A percentile compares a stretch with the other conserved stretches of the same genome.
Evolutionary conservation across 2,797 vertebrate genomes (phyloP).

Genomic region (Miichthys miiuy): DNA sequence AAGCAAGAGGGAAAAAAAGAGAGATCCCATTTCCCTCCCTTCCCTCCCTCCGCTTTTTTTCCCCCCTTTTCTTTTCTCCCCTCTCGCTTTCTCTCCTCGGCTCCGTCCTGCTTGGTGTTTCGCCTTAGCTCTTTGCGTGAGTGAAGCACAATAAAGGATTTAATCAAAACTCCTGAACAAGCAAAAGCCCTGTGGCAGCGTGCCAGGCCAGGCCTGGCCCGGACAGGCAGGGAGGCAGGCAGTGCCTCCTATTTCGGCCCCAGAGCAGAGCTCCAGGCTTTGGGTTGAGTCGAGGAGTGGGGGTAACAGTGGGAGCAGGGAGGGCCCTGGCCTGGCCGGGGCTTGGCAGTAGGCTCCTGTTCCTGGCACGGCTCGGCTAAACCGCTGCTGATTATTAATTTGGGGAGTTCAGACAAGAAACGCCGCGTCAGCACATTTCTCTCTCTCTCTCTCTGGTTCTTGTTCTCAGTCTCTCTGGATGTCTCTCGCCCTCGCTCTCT

Average conservation of each 20-base stretch:
- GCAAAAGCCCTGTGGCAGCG: slow-evolving; percentile 82
- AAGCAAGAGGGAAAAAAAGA: slow-evolving; percentile 51
- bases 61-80: slow-evolving; percentile 56
- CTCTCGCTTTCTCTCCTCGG: slow-evolving; percentile 62
- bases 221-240: slow-evolving; percentile 49
- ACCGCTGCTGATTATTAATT: slow-evolving; percentile 86
- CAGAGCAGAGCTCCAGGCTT: slow-evolving; percentile 47
- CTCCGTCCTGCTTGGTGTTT: slow-evolving; percentile 72
- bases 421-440: slow-evolving; percentile 85
- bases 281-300: slow-evolving; percentile 17
- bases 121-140: slow-evolving; percentile 85
- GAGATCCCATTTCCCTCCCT: slow-evolving; percentile 63
- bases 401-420: slow-evolving; percentile 85
- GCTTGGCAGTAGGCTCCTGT: slow-evolving; percentile 79
- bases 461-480: slow-evolving; percentile 56
- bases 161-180: slow-evolving; percentile 88
- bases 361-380: slow-evolving; percentile 81
- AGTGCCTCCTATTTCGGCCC: slow-evolving; percentile 71
- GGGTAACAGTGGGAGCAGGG: slow-evolving; percentile 54
- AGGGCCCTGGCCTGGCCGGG: slow-evolving; percentile 69
- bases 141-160: slow-evolving; percentile 87
- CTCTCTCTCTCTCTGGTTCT: slow-evolving; percentile 40
- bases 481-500: slow-evolving; percentile 44
- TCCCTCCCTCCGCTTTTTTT: slow-evolving; percentile 12
- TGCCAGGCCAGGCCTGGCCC: slow-evolving; percentile 70